Conservation (phyloP, 2,113 vertebrate genomes). For the Acrocephalus arundinaceus region DNA sequence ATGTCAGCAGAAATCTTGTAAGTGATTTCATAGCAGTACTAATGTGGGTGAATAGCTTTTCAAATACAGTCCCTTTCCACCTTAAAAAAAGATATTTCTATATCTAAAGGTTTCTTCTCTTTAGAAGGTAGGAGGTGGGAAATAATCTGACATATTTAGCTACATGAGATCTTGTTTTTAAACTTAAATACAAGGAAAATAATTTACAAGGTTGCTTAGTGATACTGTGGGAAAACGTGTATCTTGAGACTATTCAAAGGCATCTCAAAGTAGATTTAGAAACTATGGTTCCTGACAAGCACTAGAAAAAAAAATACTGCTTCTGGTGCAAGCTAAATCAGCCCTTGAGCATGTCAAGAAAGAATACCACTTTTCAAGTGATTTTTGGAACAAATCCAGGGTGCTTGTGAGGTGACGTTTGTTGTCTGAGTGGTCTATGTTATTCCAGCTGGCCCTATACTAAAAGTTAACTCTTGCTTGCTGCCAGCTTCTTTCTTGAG, state of each 20-base stretch:
- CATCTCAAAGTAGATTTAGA: conserved; percentile 25
- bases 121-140: not conserved
- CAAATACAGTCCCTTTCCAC: not conserved
- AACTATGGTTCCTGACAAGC: not conserved
- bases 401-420: conserved; percentile 66
- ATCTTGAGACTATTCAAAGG: conserved; percentile 4
- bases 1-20: conserved; percentile 21
- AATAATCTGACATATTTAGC: not conserved
- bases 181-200: not conserved
- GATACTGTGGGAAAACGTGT: not conserved
- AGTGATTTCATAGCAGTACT: not conserved
- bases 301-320: not conserved
- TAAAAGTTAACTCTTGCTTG: conserved; percentile 63
- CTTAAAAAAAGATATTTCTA: not conserved
- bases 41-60: not conserved
- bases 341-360: conserved; percentile 47
- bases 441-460: conserved; percentile 59
- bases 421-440: conserved; percentile 68
- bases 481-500: conserved; percentile 29
- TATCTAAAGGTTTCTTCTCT: not conserved
- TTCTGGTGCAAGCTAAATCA: conserved; percentile 39
- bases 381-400: conserved; percentile 65
- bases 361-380: conserved; percentile 70
- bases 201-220: not conserved
- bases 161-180: not conserved